Conservation (phyloP, 2,113 vertebrate genomes). For the Heterotilapia buettikoferi region DNA sequence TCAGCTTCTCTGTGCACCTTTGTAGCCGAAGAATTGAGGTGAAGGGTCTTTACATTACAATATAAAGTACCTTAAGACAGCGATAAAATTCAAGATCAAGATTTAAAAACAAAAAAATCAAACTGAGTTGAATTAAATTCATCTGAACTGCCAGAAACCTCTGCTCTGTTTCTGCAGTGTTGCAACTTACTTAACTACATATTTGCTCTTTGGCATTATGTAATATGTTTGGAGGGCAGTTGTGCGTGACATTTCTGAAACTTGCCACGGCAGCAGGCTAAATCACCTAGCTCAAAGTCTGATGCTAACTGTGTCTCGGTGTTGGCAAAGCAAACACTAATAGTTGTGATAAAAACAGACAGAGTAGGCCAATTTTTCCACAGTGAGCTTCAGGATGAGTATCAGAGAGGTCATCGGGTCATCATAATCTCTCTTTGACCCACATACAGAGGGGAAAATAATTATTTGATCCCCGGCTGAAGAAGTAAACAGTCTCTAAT, state of each 20-base stretch:
- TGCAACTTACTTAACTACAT: background rate
- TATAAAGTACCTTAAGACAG: background rate
- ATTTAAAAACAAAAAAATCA: background rate
- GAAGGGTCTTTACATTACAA: background rate
- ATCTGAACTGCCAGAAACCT: background rate
- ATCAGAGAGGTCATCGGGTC: background rate
- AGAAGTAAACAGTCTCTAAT: background rate
- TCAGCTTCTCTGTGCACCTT: background rate
- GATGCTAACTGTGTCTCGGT: background rate
- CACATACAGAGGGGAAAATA: background rate
- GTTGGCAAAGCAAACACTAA: slow-evolving; percentile 62
- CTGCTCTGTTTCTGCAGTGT: background rate
- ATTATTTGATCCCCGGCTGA: background rate
- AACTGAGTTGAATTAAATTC: background rate
- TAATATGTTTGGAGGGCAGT: background rate
- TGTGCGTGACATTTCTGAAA: background rate
- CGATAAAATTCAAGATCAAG: background rate
- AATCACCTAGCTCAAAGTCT: background rate
- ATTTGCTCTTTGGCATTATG: background rate
- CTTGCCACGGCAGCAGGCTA: background rate
- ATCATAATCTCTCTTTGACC: background rate
- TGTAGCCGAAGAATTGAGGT: background rate
- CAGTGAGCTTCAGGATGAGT: background rate
- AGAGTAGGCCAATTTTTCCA: slow-evolving; percentile 10
- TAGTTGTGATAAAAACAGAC: slow-evolving; percentile 53